Evolutionary conservation across 2,113 vertebrate species (phyloP).

Genomic region (Pholis gunnellus): DNA sequence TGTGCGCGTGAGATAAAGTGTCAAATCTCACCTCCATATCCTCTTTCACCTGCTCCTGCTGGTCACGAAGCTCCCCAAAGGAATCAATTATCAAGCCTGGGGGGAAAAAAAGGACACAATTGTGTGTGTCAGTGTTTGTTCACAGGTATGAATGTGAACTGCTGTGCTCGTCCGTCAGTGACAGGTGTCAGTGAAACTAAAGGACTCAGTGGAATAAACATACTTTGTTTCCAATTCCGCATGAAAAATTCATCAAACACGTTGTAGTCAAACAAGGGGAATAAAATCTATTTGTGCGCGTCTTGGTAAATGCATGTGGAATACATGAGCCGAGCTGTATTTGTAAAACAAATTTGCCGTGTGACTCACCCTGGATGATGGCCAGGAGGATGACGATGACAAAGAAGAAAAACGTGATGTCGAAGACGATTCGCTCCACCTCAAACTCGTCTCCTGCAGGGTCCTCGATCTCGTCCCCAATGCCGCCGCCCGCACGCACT

Average conservation of each 20-base stretch:
- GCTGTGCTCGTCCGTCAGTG: not conserved
- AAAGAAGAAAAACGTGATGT: slow-evolving; percentile 99
- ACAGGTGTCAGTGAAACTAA: not conserved
- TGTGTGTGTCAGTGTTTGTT: not conserved
- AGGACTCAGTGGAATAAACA: slow-evolving; percentile 13
- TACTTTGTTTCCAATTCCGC: not conserved
- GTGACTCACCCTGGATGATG: slow-evolving; percentile 93
- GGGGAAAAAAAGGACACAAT: not conserved
- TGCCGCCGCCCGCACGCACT: slow-evolving; percentile 94
- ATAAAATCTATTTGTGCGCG: not conserved
- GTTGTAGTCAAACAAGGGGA: not conserved
- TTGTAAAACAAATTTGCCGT: not conserved
- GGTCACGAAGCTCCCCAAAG: slow-evolving; percentile 81
- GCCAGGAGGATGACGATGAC: slow-evolving; percentile 97
- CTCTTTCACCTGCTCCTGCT: slow-evolving; percentile 81
- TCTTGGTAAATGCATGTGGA: not conserved
- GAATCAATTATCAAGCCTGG: slow-evolving; percentile 82
- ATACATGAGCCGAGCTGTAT: not conserved
- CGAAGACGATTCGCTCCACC: slow-evolving; percentile 94
- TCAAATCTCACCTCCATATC: slow-evolving; percentile 77
- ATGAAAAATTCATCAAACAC: slow-evolving; percentile 32
- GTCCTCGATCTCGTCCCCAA: slow-evolving; percentile 96
- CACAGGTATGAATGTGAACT: not conserved
- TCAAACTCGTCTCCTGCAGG: slow-evolving; percentile 96
- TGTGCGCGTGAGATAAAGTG: not conserved